Percentiles rank a stretch among this genome's conserved stretches.
Evolutionary conservation across 2,797 vertebrate genomes (phyloP).

Genomic region (Xenopus petersii): DNA sequence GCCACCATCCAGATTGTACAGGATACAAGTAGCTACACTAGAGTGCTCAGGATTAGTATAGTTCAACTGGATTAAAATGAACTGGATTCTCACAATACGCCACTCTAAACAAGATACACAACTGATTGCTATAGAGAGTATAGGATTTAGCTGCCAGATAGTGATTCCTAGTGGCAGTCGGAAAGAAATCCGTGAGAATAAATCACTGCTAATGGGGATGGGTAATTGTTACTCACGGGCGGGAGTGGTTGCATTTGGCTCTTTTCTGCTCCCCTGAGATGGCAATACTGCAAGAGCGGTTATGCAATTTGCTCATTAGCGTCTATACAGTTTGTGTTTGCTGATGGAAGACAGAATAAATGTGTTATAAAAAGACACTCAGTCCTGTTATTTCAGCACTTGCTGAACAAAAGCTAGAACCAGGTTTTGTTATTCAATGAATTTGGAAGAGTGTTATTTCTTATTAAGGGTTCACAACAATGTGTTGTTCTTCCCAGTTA

Average conservation of each 20-base stretch:
- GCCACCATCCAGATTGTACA: no score
- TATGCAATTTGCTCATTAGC: conserved; percentile 33
- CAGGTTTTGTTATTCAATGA: not conserved
- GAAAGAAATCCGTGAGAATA: conserved; percentile 39
- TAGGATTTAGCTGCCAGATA: not conserved
- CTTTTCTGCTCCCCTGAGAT: conserved; percentile 23
- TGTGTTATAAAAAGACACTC: conserved; percentile 16
- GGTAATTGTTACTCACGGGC: conserved; percentile 39
- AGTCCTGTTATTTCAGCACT: not conserved
- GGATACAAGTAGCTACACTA: no score
- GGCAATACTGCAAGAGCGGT: not conserved
- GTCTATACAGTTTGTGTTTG: conserved; percentile 17
- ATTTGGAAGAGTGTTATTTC: no score
- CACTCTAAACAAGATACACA: no score
- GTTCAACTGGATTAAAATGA: no score
- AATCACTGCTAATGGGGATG: not conserved
- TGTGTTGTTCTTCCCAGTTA: not conserved
- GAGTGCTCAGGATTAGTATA: no score
- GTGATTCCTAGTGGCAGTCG: conserved; percentile 48
- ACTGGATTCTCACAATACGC: no score
- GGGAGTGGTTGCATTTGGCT: not conserved
- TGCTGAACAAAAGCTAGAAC: not conserved
- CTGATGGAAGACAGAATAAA: conserved; percentile 29
- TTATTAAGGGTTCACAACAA: not conserved
- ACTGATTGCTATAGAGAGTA: no score